Conservation (phyloP, 2,888 invertebrate genomes). For the Brachypterus glaber region DNA sequence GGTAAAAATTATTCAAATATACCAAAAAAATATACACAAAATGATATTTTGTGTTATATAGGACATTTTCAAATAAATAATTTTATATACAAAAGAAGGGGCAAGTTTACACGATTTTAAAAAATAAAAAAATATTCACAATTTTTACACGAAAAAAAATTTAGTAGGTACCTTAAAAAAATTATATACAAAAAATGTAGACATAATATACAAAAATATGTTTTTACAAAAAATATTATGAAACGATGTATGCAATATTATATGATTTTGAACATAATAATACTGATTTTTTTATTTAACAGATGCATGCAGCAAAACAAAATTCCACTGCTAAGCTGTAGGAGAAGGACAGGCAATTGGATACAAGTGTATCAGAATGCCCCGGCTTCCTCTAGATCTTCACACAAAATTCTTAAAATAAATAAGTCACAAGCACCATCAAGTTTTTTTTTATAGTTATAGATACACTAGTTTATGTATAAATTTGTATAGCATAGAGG, state of each 20-base stretch:
- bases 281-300: constrained; percentile 32
- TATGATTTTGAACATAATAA: constrained; percentile 29
- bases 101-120: constrained; percentile 23
- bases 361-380: no score
- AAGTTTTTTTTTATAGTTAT: constrained; percentile 22
- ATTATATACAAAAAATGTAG: constrained; percentile 24
- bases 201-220: constrained; percentile 31
- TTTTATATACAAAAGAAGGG: constrained; percentile 28
- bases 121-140: constrained; percentile 25
- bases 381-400: no score
- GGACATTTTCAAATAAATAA: constrained; percentile 13
- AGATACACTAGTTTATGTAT: constrained; percentile 29
- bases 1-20: constrained; percentile 17
- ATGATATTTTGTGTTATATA: no score
- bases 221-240: constrained; percentile 29
- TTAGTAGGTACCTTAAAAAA: constrained; percentile 26
- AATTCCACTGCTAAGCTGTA: constrained; percentile 25
- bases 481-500: constrained; percentile 16
- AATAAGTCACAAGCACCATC: constrained; percentile 33
- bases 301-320: constrained; percentile 26
- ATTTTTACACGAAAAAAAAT: constrained; percentile 27
- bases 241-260: constrained; percentile 23
- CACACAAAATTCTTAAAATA: constrained; percentile 23
- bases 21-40: constrained; percentile 22
- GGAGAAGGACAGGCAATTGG: no score